Percentiles rank a stretch among this genome's conserved stretches.
Evolutionary conservation across 2,113 vertebrate genomes (phyloP).

Genomic region (Leucosticte australis): DNA sequence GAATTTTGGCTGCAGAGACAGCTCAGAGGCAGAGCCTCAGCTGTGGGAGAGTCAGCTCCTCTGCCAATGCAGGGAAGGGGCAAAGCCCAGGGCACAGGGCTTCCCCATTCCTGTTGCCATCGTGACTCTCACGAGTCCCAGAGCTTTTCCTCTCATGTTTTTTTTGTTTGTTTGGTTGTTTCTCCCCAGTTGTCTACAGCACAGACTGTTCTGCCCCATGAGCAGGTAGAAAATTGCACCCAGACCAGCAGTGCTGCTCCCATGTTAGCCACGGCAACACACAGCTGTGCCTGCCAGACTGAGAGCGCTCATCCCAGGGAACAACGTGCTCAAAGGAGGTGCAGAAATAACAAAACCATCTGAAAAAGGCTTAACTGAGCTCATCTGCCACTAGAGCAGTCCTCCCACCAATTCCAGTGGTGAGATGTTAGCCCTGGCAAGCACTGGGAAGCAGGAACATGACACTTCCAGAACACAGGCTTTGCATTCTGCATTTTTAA

Average conservation of each 20-base stretch:
- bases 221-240: not conserved
- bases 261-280: not conserved
- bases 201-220: not conserved
- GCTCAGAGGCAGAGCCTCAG: not conserved
- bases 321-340: not conserved
- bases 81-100: not conserved
- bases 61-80: rapidly evolving
- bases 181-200: not conserved
- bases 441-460: not conserved
- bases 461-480: not conserved
- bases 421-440: not conserved
- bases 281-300: rapidly evolving
- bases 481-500: not conserved
- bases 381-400: not conserved
- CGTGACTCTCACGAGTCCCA: rapidly evolving
- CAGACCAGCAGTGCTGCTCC: not conserved
- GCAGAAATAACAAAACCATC: not conserved
- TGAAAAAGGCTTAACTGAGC: not conserved
- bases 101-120: rapidly evolving
- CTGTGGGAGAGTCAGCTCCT: not conserved
- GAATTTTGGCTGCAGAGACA: not conserved
- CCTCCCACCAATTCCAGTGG: not conserved
- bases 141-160: not conserved
- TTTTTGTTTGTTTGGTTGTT: not conserved
- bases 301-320: not conserved